A percentile compares a stretch with the other conserved stretches of the same genome.
Evolutionary conservation across 2,797 vertebrate species (phyloP).

Genomic region (Lithobates sylvaticus): DNA sequence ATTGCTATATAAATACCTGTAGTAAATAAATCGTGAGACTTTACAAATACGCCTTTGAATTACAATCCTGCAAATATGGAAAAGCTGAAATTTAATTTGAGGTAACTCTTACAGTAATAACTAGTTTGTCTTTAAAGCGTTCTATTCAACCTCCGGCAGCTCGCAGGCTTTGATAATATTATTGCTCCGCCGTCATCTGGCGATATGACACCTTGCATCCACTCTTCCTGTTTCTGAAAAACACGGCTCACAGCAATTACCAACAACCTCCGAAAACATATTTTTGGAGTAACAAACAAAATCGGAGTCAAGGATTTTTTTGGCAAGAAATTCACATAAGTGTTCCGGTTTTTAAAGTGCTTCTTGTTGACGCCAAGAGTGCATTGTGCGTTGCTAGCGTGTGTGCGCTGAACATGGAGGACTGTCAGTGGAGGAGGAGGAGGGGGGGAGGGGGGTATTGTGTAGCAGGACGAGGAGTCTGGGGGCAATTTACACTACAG

Average conservation of each 20-base stretch:
- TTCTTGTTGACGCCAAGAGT: conserved; percentile 20
- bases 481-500: not conserved
- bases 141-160: not conserved
- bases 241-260: not conserved
- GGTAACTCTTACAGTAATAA: no score
- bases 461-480: not conserved
- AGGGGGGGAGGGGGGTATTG: not conserved
- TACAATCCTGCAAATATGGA: no score
- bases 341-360: conserved; percentile 17
- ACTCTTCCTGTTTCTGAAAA: conserved; percentile 30
- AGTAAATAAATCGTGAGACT: no score
- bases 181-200: not conserved
- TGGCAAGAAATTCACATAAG: conserved; percentile 26
- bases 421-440: not conserved
- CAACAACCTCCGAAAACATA: conserved; percentile 36
- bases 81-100: no score
- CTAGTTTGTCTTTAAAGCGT: not conserved
- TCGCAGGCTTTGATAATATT: not conserved
- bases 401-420: not conserved
- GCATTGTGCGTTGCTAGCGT: not conserved
- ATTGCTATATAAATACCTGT: no score
- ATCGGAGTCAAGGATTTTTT: conserved; percentile 40
- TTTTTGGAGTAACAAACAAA: conserved; percentile 43
- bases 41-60: no score
- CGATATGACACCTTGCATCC: conserved; percentile 22